Evolutionary conservation across 1,140 invertebrate genomes (phyloP), one percentile per base, ranked within the genome.

Genomic region (Lordiphosa collinella): DNA sequence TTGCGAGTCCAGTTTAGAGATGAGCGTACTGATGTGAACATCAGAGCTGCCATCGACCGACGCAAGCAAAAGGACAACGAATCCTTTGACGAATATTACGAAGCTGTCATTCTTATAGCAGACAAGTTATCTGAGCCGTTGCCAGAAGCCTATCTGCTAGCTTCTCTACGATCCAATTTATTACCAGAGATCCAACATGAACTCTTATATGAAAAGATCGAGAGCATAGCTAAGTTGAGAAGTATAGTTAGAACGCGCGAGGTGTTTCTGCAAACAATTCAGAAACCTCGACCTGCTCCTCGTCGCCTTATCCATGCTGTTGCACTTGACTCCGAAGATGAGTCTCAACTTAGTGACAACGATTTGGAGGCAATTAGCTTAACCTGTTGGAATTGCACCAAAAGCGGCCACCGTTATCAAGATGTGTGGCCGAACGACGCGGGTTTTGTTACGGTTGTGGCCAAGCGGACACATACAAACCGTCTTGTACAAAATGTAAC

Each of bases 61-160:
- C 31, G 34, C 8, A 47, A 55, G 29, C 53, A 55, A 12, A 47
- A 11, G 10, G 32, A 46, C 9, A 47, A 38, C 12, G 43, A 55
- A 16, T 47, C 32, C 3, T 55, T 47, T 16, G 41, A 55, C 12
- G 50, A 43, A 1, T 53, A 32, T 12, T 43, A 53, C 12, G 51
- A 37, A 32, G 14, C 22, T 1, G 34, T 53, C 8, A 34, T 36
- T 3, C 11, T 12, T 10, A 22, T 49, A 12, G 47, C 47, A 9
- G 47, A 49, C 22, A 49, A 34, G 8, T 11, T 49, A 4, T 12
- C 47, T 11, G 16, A 18, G 3, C 46, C 16, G 2, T 5, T 22
- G 22, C 22, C 22, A 22, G 22, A 22, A 11, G 11, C 22, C 1
- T 13, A 29, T 4, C 7, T 48, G 31, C 10, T 35, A 10, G 32